phyloP scores from a whole-genome alignment of 2,888 invertebrate species.

The Andrena bicolor region DNA sequence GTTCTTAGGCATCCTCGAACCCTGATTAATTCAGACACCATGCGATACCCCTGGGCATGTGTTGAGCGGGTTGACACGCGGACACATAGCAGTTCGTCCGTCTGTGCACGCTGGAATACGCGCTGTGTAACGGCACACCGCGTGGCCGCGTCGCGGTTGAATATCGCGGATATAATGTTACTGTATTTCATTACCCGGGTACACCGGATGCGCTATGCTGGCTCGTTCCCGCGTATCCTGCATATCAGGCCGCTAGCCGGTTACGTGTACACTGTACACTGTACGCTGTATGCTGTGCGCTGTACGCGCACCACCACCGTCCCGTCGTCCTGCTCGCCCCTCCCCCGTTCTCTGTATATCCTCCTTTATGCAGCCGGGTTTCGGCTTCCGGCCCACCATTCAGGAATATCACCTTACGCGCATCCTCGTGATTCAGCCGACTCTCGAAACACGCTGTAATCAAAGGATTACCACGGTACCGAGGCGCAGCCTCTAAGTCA shows the following conservation, averaged over 20 bases:
- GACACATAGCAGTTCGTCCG: background rate
- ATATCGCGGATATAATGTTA: conserved; percentile 83
- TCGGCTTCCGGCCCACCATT: conserved; percentile 79
- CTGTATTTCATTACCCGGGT: conserved; percentile 82
- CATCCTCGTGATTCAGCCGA: conserved; percentile 69
- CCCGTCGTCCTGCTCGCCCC: conserved; percentile 16
- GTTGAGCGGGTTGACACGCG: conserved; percentile 26
- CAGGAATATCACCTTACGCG: conserved; percentile 80
- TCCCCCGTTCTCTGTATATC: conserved; percentile 56
- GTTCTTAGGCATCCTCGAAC: conserved; percentile 51
- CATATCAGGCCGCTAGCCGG: conserved; percentile 27
- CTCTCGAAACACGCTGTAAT: conserved; percentile 68
- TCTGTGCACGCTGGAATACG: conserved; percentile 14
- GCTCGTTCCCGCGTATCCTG: conserved; percentile 72
- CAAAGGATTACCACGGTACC: conserved; percentile 66
- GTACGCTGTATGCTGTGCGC: too few relatives aligned
- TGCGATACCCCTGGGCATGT: conserved; percentile 72
- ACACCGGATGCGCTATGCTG: conserved; percentile 75
- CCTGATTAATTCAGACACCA: conserved; percentile 69
- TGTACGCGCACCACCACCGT: background rate
- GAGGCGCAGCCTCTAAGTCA: conserved; percentile 46
- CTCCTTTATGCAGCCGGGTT: conserved; percentile 73
- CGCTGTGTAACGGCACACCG: conserved; percentile 78
- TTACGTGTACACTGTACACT: conserved; percentile 1
- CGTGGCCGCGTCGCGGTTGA: conserved; percentile 75